Evolutionary conservation across 2,888 invertebrate species (phyloP), one percentile per base, ranked within the genome.

Genomic region (Melipona bicolor): DNA sequence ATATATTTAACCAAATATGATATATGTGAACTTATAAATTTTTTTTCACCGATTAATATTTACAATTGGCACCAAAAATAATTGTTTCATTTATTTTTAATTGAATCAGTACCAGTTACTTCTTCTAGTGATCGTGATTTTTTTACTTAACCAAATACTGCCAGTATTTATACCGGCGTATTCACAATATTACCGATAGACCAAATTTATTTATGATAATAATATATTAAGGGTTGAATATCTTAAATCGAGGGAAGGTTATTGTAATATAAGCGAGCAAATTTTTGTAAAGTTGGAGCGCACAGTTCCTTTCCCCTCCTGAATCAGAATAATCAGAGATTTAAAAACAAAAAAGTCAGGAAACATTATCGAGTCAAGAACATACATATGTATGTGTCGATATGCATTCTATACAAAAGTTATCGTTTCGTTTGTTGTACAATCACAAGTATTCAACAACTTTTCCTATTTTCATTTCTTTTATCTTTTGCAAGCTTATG

Each of bases 151-250:
- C 94, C 94, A 94, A 94, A 94, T 94, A 94, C 94, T 94, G 94
- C 93, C 94, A 93, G 93, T 91, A 90, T 92, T 90, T 90, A 87
- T 92, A 92, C 92, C 91, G 94, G 94, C 94, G 94, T 94, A 94
- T 94, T 93, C 92, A 93, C 92, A 93, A 94, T 94, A 94, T 94
- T 94, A 94, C 93, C 94, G 92, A 94, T 94, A 94, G 94, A 94
- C 94, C 94, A 94, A 94, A 94, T 94, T 94, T 94, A 94, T 94
- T 94, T 94, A 94, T 94, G 94, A 94, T 94, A 94, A 94, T 94
- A 94, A 93, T 94, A 94, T 92, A 92, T 94, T 93, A 91, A 93
- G 91, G 92, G 92, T 93, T 92, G 92, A 91, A 92, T 93, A 90
- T 94, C 92, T 92, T 92, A 90, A 93, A 91, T 90, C 90, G 90